Conservation (phyloP, 2,888 invertebrate genomes). For the Eupeodes luniger region DNA sequence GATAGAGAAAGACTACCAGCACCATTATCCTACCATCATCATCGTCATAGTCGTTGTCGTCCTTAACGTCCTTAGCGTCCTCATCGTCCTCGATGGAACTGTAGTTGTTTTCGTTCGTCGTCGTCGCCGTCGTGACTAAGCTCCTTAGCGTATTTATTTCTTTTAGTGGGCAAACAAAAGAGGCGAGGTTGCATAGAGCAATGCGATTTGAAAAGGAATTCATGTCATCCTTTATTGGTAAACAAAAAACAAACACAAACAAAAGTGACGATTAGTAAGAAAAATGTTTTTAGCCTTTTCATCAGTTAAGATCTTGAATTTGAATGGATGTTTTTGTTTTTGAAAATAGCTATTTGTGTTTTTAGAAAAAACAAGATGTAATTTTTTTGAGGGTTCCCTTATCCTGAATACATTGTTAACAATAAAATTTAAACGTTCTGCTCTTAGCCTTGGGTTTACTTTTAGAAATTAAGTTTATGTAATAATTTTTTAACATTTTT, state of each 20-base stretch:
- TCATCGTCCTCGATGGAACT: too few relatives aligned
- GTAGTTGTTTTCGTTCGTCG: too few relatives aligned
- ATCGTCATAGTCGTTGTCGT: not conserved
- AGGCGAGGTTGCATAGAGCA: conserved; percentile 9
- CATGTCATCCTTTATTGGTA: conserved; percentile 28
- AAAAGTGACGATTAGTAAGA: conserved; percentile 29
- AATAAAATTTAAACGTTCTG: too few relatives aligned
- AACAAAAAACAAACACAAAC: not conserved
- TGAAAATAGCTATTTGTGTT: not conserved
- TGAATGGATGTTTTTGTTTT: not conserved
- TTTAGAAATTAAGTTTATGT: too few relatives aligned
- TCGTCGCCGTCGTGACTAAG: conserved; percentile 39
- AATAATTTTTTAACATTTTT: too few relatives aligned
- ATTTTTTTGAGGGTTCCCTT: too few relatives aligned
- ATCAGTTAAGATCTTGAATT: not conserved
- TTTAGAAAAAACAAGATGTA: too few relatives aligned
- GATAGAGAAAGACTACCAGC: conserved; percentile 32
- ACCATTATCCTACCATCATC: not conserved
- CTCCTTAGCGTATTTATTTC: conserved; percentile 52
- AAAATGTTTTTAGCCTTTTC: conserved; percentile 16
- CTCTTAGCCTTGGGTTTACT: too few relatives aligned
- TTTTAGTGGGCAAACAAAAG: conserved; percentile 29
- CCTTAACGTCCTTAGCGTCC: too few relatives aligned
- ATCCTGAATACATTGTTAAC: too few relatives aligned
- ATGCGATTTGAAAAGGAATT: conserved; percentile 27